Evolutionary conservation across 2,113 vertebrate species (phyloP).

Genomic region (Chloropsis hardwickii): DNA sequence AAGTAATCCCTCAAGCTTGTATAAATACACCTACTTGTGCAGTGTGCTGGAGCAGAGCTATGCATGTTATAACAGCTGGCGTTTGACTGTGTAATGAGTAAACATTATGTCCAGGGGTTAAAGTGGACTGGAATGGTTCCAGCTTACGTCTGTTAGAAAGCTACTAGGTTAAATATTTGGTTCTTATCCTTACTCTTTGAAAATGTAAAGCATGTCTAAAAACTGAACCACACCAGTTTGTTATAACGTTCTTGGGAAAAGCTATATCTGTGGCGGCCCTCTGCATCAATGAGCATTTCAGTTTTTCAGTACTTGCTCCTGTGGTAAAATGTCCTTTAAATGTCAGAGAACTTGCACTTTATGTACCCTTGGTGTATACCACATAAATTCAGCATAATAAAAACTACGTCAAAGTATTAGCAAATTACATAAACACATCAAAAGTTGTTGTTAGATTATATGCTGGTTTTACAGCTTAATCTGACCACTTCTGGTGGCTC

Average conservation of each 20-base stretch:
- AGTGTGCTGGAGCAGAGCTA: slow-evolving; percentile 57
- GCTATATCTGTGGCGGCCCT: not conserved
- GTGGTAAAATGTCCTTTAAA: not conserved
- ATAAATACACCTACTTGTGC: slow-evolving; percentile 72
- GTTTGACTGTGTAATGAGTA: slow-evolving; percentile 48
- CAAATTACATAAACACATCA: not conserved
- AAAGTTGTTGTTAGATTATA: not conserved
- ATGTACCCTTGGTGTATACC: not conserved
- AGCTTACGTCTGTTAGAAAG: slow-evolving; percentile 20
- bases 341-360: not conserved
- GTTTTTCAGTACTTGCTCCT: not conserved
- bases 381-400: not conserved
- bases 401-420: not conserved
- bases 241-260: not conserved
- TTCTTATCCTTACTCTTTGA: not conserved
- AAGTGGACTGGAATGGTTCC: slow-evolving; percentile 40
- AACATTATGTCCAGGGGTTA: slow-evolving; percentile 63
- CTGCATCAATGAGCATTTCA: not conserved
- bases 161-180: not conserved
- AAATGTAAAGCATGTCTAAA: not conserved
- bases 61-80: slow-evolving; percentile 78
- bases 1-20: slow-evolving; percentile 67
- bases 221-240: not conserved
- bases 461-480: not conserved
- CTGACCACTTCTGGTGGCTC: not conserved